phyloP scores from a whole-genome alignment of 2,797 vertebrate species.

The Pseudomugil gertrudae region DNA sequence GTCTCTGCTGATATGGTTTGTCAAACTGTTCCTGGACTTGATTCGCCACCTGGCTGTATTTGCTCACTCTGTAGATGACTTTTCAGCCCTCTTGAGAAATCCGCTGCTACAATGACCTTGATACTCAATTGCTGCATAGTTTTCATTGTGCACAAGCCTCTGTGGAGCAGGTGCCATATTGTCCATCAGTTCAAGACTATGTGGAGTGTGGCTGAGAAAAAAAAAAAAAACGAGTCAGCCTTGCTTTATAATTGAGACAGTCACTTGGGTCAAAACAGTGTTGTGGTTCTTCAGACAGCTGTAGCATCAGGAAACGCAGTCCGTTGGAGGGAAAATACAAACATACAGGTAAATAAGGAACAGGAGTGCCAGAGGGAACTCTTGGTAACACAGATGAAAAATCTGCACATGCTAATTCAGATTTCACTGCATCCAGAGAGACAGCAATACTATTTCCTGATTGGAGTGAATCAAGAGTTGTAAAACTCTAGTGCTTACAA shows the following conservation, averaged over 20 bases:
- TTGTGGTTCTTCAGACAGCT: conserved; percentile 13
- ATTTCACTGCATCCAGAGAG: conserved; percentile 5
- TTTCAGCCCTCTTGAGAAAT: conserved; percentile 55
- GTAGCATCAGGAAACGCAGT: conserved; percentile 3
- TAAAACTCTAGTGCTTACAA: background rate
- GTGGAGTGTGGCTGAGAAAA: conserved; percentile 7
- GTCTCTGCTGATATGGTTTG: conserved; percentile 60
- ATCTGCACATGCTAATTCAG: conserved; percentile 24
- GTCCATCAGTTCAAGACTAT: conserved; percentile 7
- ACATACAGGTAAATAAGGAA: conserved; percentile 10
- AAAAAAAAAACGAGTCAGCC: background rate
- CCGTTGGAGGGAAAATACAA: background rate
- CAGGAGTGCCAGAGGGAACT: background rate
- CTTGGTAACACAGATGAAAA: background rate
- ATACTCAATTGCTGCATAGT: conserved; percentile 52
- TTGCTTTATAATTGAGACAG: conserved; percentile 28
- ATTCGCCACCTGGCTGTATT: conserved; percentile 57
- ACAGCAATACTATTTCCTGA: conserved; percentile 1
- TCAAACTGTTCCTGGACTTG: conserved; percentile 66
- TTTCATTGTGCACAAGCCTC: conserved; percentile 33
- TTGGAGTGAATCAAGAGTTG: conserved; percentile 29
- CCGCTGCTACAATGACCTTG: conserved; percentile 58
- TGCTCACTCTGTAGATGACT: conserved; percentile 42
- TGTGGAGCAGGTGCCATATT: conserved; percentile 28
- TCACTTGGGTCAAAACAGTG: background rate